These are phyloP conservation scores for Siphamia tubifer DNA, from an alignment of 2,113 vertebrate species.

Conservation along the genomic window DNA sequence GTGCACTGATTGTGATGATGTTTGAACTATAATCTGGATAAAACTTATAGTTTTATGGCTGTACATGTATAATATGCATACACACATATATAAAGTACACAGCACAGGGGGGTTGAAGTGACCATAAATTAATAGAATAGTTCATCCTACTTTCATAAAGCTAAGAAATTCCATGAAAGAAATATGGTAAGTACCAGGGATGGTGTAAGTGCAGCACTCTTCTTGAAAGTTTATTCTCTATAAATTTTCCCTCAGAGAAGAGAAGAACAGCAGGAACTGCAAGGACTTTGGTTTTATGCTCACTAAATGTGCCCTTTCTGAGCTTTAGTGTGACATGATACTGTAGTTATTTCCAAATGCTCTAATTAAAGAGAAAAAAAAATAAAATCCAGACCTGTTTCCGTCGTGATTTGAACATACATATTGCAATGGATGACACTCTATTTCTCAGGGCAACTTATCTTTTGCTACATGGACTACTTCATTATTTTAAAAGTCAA, in stretches of 20 bases:
- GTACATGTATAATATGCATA: no score
- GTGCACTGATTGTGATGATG: constrained; percentile 26
- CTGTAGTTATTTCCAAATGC: no score
- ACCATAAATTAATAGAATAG: neutral
- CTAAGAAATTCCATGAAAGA: constrained; percentile 1
- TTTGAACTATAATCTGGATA: neutral
- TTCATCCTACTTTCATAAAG: neutral
- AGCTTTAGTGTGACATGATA: no score
- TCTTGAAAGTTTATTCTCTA: no score
- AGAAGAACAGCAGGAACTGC: constrained; percentile 4
- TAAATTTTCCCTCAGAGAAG: constrained; percentile 12
- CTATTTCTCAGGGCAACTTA: constrained; percentile 9
- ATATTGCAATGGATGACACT: neutral
- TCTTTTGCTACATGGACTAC: constrained; percentile 21
- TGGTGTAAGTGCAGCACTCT: neutral
- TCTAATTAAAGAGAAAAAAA: neutral
- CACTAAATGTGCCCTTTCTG: no score
- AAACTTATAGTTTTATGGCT: no score
- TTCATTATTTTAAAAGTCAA: constrained; percentile 51
- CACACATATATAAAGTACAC: no score
- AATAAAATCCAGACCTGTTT: neutral
- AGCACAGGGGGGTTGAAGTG: constrained; percentile 8
- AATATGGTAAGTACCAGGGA: neutral
- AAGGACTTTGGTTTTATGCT: no score
- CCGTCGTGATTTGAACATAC: neutral